Conservation (phyloP, 2,797 vertebrate species). For the Eulemur albifrons region DNA sequence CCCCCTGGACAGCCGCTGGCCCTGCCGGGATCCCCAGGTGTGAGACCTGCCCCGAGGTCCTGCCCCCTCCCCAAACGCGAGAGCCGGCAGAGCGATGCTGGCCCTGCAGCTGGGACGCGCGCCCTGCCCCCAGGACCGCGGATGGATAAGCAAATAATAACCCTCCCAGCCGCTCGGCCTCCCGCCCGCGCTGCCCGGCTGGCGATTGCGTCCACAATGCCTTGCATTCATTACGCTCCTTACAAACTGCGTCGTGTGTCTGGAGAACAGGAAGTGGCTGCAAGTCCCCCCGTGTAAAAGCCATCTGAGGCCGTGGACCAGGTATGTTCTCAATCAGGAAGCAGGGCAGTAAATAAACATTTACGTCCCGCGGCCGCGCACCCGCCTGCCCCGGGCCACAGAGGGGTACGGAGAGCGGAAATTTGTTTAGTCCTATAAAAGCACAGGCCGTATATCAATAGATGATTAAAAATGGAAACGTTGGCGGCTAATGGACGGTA, state of each 20-base stretch:
- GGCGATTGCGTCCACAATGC: constrained; percentile 82
- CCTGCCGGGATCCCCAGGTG: neutral
- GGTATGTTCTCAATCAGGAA: constrained; percentile 90
- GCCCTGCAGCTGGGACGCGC: neutral
- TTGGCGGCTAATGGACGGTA: constrained; percentile 87
- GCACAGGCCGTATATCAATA: constrained; percentile 88
- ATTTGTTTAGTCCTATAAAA: constrained; percentile 91
- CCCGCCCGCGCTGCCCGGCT: constrained; percentile 53
- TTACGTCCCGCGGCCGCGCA: constrained; percentile 85
- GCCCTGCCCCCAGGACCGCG: neutral
- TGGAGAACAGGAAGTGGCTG: constrained; percentile 88
- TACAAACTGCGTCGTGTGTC: constrained; percentile 83
- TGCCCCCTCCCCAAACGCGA: neutral
- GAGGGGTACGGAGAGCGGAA: constrained; percentile 87
- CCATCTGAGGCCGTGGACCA: constrained; percentile 87
- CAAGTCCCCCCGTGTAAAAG: constrained; percentile 88
- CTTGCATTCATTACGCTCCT: constrained; percentile 85
- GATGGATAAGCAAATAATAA: constrained; percentile 25
- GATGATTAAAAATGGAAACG: constrained; percentile 88
- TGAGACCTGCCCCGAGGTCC: neutral
- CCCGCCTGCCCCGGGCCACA: constrained; percentile 85
- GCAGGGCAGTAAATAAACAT: constrained; percentile 91
- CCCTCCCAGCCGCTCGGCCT: neutral
- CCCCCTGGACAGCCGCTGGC: too few relatives aligned
- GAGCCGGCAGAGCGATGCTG: rapidly evolving